phyloP scores from a whole-genome alignment of 2,113 vertebrate genomes.

The Clarias macrocephalus region DNA sequence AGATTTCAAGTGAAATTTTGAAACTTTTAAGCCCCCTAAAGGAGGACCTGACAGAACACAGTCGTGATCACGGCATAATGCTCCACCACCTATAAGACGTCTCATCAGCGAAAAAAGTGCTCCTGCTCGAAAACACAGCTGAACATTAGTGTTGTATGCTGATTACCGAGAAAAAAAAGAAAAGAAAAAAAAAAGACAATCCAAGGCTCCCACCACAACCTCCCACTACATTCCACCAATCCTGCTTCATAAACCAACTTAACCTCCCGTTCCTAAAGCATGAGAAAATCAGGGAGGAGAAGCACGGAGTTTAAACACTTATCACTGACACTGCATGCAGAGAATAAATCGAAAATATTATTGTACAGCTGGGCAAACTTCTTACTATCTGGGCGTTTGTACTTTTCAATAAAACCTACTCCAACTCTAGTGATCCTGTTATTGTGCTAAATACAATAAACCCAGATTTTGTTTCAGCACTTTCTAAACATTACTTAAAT shows the following conservation, averaged over 20 bases:
- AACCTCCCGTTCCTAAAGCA: background rate
- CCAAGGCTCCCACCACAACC: conserved; percentile 7
- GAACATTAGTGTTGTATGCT: background rate
- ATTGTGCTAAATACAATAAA: background rate
- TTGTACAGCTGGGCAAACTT: background rate
- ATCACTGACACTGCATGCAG: background rate
- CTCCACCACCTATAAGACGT: background rate
- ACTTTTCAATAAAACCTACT: background rate
- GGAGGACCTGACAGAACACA: background rate
- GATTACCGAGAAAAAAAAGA: conserved; percentile 1
- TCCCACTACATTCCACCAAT: conserved; percentile 36
- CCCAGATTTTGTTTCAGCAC: background rate
- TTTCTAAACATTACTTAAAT: background rate
- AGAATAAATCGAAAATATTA: conserved; percentile 8
- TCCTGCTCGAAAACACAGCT: background rate
- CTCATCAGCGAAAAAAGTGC: background rate
- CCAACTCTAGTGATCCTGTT: background rate
- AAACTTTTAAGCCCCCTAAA: background rate
- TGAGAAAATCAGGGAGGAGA: conserved; percentile 13
- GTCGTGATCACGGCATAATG: background rate
- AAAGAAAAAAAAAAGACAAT: conserved; percentile 12
- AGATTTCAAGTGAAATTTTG: background rate
- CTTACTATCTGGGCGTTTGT: background rate
- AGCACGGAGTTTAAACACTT: background rate
- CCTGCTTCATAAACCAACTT: background rate